Percentiles rank a stretch among this genome's conserved stretches.
Conservation (phyloP, 1,140 invertebrate genomes). For the Neuroterus valhalla region DNA sequence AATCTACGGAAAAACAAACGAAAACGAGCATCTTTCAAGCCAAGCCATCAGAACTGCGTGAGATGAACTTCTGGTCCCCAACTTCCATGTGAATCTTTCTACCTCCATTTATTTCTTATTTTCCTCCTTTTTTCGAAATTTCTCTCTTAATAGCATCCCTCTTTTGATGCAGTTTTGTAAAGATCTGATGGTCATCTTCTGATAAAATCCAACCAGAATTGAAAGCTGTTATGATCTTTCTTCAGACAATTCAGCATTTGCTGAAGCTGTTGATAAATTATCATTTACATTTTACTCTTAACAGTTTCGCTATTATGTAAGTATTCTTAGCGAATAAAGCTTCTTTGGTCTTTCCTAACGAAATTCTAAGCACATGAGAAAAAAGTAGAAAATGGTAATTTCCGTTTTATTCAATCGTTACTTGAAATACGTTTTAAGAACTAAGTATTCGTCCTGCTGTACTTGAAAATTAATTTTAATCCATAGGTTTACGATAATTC, state of each 20-base stretch:
- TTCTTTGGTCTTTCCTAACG: not conserved
- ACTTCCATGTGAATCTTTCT: slow-evolving; percentile 82
- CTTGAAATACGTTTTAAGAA: not conserved
- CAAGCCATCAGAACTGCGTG: slow-evolving; percentile 83
- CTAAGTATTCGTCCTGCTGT: not conserved
- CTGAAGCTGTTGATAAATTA: not conserved
- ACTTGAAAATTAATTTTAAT: slow-evolving; percentile 7
- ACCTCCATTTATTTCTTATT: not conserved
- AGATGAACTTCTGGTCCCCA: slow-evolving; percentile 90
- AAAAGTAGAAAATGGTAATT: not conserved
- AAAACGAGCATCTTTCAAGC: slow-evolving; percentile 71
- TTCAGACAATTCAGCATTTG: slow-evolving; percentile 17
- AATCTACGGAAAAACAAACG: slow-evolving; percentile 43
- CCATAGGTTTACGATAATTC: slow-evolving; percentile 8
- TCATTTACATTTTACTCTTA: not conserved
- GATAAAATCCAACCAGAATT: not conserved
- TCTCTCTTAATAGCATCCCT: not conserved
- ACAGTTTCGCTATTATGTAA: not conserved
- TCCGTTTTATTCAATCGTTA: not conserved
- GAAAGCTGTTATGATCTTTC: not conserved
- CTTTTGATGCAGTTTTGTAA: not conserved
- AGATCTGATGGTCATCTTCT: slow-evolving; percentile 6
- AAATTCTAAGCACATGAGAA: not conserved
- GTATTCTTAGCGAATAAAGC: not conserved
- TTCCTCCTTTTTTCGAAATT: not conserved